Percentiles rank a stretch among this genome's conserved stretches.
Conservation (phyloP, 2,113 vertebrate species). For the Leucopsar rothschildi region DNA sequence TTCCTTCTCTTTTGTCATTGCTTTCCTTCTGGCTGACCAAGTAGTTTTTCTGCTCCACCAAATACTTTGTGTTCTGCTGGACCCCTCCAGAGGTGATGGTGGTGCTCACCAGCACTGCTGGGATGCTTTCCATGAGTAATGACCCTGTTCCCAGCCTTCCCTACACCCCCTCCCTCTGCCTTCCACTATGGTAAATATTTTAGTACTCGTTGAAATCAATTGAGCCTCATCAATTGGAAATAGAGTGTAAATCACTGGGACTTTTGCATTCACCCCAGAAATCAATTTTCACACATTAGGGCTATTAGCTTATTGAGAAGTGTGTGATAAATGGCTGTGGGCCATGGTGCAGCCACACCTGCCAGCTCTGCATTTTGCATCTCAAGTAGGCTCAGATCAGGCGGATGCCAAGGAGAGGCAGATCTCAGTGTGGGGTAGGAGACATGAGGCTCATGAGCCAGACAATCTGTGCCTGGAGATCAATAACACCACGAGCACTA, state of each 20-base stretch:
- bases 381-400: neutral
- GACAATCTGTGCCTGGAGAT: slow-evolving; percentile 35
- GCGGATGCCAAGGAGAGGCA: neutral
- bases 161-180: neutral
- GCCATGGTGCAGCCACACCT: slow-evolving; percentile 55
- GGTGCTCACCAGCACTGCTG: neutral
- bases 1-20: neutral
- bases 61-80: neutral
- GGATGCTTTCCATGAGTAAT: slow-evolving; percentile 4
- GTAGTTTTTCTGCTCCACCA: neutral
- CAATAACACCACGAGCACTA: slow-evolving; percentile 57
- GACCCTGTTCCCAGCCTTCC: neutral
- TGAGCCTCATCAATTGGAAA: slow-evolving; percentile 83
- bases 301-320: slow-evolving; percentile 87
- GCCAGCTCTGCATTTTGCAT: slow-evolving; percentile 18
- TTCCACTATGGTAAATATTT: slow-evolving; percentile 73
- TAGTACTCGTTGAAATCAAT: slow-evolving; percentile 82
- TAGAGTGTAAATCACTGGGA: slow-evolving; percentile 83
- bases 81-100: neutral
- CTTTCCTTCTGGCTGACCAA: neutral
- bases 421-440: neutral
- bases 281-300: slow-evolving; percentile 97
- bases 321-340: slow-evolving; percentile 68
- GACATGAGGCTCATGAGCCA: neutral
- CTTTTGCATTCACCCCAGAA: slow-evolving; percentile 77